Conservation (phyloP, 2,797 vertebrate genomes). For the Galaxias olidus region DNA sequence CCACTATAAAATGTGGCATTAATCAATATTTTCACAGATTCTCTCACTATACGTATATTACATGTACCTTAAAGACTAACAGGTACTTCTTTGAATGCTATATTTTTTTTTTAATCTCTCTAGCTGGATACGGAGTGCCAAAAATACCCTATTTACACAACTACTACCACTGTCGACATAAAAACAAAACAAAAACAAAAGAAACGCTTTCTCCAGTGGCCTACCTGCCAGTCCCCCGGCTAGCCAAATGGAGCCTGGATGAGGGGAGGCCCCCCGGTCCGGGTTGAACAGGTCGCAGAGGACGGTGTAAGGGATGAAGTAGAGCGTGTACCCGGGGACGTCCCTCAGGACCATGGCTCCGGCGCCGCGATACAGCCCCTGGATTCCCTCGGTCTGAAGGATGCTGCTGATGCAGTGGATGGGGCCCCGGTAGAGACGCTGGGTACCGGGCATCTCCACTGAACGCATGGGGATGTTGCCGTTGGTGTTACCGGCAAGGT, state of each 20-base stretch:
- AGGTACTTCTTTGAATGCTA: not conserved
- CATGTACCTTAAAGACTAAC: too few relatives aligned
- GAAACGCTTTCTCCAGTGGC: slow-evolving; percentile 15
- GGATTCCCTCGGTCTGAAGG: slow-evolving; percentile 82
- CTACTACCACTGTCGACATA: too few relatives aligned
- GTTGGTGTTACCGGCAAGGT: slow-evolving; percentile 64
- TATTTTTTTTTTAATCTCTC: not conserved
- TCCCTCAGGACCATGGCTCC: slow-evolving; percentile 92
- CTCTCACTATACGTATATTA: too few relatives aligned
- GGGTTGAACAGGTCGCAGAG: slow-evolving; percentile 83
- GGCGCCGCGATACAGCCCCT: slow-evolving; percentile 86
- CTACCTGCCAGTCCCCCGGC: slow-evolving; percentile 94
- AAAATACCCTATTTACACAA: not conserved
- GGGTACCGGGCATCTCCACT: slow-evolving; percentile 48
- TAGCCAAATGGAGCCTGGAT: slow-evolving; percentile 82
- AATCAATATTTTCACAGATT: too few relatives aligned
- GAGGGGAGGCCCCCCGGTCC: slow-evolving; percentile 65
- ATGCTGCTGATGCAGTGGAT: slow-evolving; percentile 88
- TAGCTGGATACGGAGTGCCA: not conserved
- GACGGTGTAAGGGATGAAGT: slow-evolving; percentile 89
- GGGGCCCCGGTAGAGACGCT: slow-evolving; percentile 80
- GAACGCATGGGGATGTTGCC: slow-evolving; percentile 60
- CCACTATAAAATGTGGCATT: too few relatives aligned
- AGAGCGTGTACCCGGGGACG: slow-evolving; percentile 89
- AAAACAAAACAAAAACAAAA: too few relatives aligned